Evolutionary conservation across 2,113 vertebrate genomes (phyloP), one percentile per base, ranked within the genome.

Genomic region (Syrrhaptes paradoxus): DNA sequence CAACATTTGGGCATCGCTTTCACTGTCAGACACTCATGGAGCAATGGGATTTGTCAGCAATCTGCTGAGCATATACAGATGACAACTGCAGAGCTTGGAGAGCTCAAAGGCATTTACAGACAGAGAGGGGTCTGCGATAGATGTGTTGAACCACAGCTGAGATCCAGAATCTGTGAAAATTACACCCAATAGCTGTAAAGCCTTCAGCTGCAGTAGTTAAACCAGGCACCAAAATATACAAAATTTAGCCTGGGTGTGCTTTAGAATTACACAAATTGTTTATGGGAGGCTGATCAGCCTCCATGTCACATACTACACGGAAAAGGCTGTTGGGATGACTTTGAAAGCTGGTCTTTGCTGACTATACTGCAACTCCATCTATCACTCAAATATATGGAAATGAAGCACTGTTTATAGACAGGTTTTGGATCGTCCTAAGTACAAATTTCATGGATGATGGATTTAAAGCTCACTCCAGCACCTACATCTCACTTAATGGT

Each of bases 21-120:
- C 70, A 32, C 65, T 93, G 92, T 89, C 95, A 95, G 65, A 48
- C 82, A 61, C 66, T 29, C 45, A 31, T 28, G 18, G 83, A 87
- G 93, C 90, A 88, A 66, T 85, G 93, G 96, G 95, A 95, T 96
- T 95, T 92, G 79, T 94, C 93, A 96, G 62, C 90, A 81, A 84
- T 85, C 92, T 92, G 70, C 90, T 84, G 61, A 94, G 92, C 93
- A 78, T 31, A 81, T 10, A 85, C 68, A 90, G 73, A 84, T 90
- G 93, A 96, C 90, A 96, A 81, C 57, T 63, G 82, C 68, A 71
- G 68, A 78, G 72, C 54, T 11, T 63, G 85, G 85, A 88, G 82
- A 88, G 72, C 75, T 89, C 90, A 66, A 52, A 85, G 71, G 74
- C 71, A 59, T 57, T 88, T 90, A 73, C 49, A 87, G 81, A 72